phyloP scores from a whole-genome alignment of 2,888 invertebrate species.

The Bellardia bayeri region DNA sequence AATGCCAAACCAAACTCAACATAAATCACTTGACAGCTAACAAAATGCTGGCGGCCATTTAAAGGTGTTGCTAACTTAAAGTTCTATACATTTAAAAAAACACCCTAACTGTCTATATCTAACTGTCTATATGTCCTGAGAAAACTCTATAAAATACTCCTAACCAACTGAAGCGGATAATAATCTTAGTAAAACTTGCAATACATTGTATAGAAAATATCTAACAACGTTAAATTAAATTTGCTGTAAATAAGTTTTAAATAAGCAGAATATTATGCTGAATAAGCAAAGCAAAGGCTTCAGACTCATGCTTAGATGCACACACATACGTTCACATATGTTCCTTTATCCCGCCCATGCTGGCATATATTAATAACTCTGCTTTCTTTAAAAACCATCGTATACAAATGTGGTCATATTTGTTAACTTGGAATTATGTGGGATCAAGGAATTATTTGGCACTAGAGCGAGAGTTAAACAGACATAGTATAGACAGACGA shows the following conservation, averaged over 20 bases:
- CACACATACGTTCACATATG: neutral
- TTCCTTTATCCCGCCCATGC: neutral
- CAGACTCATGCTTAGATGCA: neutral
- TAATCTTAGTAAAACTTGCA: neutral
- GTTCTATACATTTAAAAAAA: too few relatives aligned
- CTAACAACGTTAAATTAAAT: constrained; percentile 46
- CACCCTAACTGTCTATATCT: neutral
- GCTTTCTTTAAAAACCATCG: neutral
- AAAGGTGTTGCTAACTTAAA: too few relatives aligned
- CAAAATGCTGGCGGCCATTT: too few relatives aligned
- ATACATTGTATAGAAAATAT: constrained; percentile 5
- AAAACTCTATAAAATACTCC: neutral
- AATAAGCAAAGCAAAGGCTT: neutral
- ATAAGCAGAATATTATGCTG: neutral
- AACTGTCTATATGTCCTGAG: neutral
- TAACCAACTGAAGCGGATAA: neutral
- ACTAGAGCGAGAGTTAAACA: neutral
- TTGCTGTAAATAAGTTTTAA: constrained; percentile 37
- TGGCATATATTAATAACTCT: neutral
- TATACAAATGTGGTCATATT: constrained; percentile 23
- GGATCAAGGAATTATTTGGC: constrained; percentile 14
- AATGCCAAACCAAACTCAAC: too few relatives aligned
- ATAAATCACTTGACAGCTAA: too few relatives aligned
- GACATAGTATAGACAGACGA: neutral
- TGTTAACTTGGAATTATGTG: constrained; percentile 31